These are phyloP conservation scores for Dinoponera quadriceps DNA, from an alignment of 1,140 invertebrate genomes.

Conservation along the genomic window DNA sequence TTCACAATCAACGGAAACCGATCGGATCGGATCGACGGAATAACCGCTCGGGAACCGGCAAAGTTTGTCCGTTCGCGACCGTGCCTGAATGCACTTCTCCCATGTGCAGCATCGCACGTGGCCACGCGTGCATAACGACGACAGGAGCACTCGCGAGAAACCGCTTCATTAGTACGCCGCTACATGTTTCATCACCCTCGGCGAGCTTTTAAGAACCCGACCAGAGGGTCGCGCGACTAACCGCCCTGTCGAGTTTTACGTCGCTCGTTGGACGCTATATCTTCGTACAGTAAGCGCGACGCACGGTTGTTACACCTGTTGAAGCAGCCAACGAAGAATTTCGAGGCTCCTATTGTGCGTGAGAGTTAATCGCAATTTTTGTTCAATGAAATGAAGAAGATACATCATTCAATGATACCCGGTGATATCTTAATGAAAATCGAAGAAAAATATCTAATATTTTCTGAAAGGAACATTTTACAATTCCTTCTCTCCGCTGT, in stretches of 20 bases:
- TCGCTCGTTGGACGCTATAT: constrained; percentile 3
- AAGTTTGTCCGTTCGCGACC: too few species aligned
- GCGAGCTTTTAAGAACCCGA: constrained; percentile 40
- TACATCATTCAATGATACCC: too few species aligned
- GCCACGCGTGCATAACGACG: constrained; percentile 30
- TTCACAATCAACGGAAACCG: too few species aligned
- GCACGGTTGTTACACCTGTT: constrained; percentile 11
- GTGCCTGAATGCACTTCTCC: constrained; percentile 6
- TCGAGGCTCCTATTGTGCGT: neutral
- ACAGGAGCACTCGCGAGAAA: constrained; percentile 23
- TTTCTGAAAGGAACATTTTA: too few species aligned
- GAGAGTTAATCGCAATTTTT: neutral
- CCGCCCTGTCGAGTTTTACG: constrained; percentile 21
- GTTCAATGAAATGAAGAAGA: too few species aligned
- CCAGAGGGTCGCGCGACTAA: constrained; percentile 42
- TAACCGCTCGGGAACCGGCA: too few species aligned
- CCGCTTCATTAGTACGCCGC: constrained; percentile 52
- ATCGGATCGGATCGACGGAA: too few species aligned
- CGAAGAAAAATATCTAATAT: too few species aligned
- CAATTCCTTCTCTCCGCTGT: too few species aligned
- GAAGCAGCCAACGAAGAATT: neutral
- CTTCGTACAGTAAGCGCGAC: neutral
- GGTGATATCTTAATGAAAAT: too few species aligned
- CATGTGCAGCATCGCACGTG: constrained; percentile 10
- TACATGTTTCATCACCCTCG: constrained; percentile 43